phyloP scores from a whole-genome alignment of 2,113 vertebrate species.

The Alouatta palliata region DNA sequence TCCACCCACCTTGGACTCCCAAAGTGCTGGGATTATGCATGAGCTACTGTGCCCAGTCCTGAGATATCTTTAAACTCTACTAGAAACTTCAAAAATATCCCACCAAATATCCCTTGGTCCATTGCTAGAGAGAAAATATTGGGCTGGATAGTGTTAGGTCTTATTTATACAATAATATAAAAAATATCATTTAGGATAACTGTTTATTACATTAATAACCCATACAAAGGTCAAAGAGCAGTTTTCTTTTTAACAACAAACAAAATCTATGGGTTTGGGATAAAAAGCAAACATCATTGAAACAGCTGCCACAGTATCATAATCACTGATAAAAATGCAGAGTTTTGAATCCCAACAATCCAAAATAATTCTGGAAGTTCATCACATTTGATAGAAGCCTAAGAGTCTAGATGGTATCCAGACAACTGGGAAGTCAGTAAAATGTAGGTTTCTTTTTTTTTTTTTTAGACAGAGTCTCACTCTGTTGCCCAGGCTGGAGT shows the following conservation, averaged over 20 bases:
- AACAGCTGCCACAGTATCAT: background rate
- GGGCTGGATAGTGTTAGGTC: background rate
- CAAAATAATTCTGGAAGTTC: background rate
- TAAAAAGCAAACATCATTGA: background rate
- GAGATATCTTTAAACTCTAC: background rate
- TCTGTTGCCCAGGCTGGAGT: too few species aligned
- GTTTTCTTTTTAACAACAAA: background rate
- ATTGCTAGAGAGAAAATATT: background rate
- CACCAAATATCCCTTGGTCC: background rate
- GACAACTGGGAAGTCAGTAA: background rate
- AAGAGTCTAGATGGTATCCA: background rate
- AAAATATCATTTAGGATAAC: background rate
- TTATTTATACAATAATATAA: background rate
- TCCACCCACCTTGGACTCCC: too few species aligned
- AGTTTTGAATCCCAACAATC: background rate
- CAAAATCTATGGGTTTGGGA: background rate
- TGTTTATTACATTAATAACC: background rate
- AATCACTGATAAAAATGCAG: background rate
- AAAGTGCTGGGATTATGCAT: too few species aligned
- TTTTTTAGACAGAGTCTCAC: too few species aligned
- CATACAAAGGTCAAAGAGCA: background rate
- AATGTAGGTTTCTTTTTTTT: background rate
- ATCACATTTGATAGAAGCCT: background rate
- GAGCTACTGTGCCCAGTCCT: too few species aligned
- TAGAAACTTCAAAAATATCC: background rate